These are phyloP conservation scores for Holcopasites calliopsidis DNA, from an alignment of 1,140 invertebrate genomes.

Conservation along the genomic window DNA sequence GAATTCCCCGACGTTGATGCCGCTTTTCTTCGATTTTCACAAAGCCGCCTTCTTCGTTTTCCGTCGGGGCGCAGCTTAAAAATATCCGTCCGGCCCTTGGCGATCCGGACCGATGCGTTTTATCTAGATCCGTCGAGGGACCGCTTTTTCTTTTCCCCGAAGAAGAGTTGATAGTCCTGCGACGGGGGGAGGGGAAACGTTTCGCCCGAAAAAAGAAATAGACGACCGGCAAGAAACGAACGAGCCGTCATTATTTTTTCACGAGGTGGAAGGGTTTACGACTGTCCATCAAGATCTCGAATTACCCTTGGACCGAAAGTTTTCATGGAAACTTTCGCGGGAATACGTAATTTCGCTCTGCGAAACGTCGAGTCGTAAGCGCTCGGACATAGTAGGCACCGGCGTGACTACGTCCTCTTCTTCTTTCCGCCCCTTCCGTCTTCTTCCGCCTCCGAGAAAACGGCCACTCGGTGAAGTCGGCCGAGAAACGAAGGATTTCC, in stretches of 20 bases:
- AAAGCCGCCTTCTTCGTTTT: neutral
- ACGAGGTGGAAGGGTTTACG: conserved; percentile 52
- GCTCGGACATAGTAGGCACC: neutral
- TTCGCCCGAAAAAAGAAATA: too few species aligned
- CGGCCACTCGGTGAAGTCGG: neutral
- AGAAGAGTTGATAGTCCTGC: neutral
- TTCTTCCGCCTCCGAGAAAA: neutral
- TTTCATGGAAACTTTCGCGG: conserved; percentile 44
- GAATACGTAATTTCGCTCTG: conserved; percentile 52
- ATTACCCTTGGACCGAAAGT: conserved; percentile 42
- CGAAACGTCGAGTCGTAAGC: neutral
- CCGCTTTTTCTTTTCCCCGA: neutral
- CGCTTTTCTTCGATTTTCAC: too few species aligned
- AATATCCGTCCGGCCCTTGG: too few species aligned
- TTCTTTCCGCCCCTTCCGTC: neutral
- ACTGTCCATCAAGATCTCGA: conserved; percentile 58
- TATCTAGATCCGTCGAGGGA: neutral
- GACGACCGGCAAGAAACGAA: conserved; percentile 16
- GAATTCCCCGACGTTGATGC: too few species aligned
- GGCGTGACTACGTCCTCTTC: neutral
- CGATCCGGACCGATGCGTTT: neutral
- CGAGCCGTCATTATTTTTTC: conserved; percentile 44
- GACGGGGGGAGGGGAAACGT: neutral
- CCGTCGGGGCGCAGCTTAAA: neutral
- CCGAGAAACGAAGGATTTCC: too few species aligned